A percentile compares a stretch with the other conserved stretches of the same genome.
Evolutionary conservation across 2,888 invertebrate species (phyloP).

Genomic region (Polymixis flavicincta): DNA sequence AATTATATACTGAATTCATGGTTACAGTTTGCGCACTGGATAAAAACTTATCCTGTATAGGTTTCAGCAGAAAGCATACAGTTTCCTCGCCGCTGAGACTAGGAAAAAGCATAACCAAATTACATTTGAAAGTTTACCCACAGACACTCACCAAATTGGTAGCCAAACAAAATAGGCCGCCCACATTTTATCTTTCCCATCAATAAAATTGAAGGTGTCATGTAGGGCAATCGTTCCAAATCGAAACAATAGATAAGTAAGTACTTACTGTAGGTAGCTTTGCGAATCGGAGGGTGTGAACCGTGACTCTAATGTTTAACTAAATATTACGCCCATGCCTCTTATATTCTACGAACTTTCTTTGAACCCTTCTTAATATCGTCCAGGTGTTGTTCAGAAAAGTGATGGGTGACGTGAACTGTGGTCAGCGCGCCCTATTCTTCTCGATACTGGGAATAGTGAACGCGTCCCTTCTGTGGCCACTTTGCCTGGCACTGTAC

Average conservation of each 20-base stretch:
- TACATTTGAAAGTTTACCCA: background rate
- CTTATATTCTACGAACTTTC: background rate
- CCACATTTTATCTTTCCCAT: background rate
- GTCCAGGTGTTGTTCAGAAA: constrained; percentile 97
- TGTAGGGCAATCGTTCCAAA: constrained; percentile 22
- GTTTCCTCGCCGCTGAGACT: background rate
- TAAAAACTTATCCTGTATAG: no score
- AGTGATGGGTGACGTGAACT: constrained; percentile 97
- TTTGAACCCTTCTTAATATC: background rate
- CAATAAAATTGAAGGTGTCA: constrained; percentile 12
- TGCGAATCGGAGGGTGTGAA: background rate
- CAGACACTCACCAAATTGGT: constrained; percentile 26
- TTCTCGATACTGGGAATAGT: constrained; percentile 97
- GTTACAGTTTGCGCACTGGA: no score
- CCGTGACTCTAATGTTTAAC: background rate
- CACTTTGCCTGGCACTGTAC: constrained; percentile 96
- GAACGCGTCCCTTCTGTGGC: constrained; percentile 97
- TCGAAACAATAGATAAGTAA: background rate
- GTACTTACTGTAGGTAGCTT: background rate
- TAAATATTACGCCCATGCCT: background rate
- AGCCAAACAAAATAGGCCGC: constrained; percentile 1
- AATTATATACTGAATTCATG: no score
- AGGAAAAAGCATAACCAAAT: background rate
- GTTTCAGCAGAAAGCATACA: constrained; percentile 6
- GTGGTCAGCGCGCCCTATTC: constrained; percentile 97